These are phyloP conservation scores for Chaetophractus vellerosus DNA, from an alignment of 2,797 vertebrate genomes.

Conservation along the genomic window DNA sequence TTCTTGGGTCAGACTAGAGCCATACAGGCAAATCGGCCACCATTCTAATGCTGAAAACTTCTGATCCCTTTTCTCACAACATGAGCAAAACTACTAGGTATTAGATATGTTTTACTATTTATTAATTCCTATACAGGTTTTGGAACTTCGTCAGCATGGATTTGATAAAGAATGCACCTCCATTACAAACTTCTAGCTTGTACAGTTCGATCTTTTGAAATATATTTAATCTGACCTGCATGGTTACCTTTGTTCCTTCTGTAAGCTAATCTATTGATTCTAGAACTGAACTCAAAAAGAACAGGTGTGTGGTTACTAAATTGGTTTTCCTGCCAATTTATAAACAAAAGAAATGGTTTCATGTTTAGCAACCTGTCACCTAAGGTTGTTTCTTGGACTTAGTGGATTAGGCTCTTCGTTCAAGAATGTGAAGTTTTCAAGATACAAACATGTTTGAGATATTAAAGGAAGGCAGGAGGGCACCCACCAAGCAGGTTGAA, in stretches of 20 bases:
- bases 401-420: constrained; percentile 10
- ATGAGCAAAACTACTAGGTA: neutral
- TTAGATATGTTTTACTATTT: neutral
- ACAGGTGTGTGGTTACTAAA: constrained; percentile 69
- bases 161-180: neutral
- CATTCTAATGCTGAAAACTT: neutral
- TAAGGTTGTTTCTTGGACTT: constrained; percentile 27
- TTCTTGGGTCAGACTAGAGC: rapidly evolving
- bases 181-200: neutral
- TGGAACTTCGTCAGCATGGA: neutral
- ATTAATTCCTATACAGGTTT: neutral
- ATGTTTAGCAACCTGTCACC: constrained; percentile 42
- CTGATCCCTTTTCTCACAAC: neutral
- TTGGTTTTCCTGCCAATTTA: constrained; percentile 8
- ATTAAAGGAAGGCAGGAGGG: neutral
- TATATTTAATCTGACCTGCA: neutral
- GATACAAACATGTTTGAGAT: neutral
- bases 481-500: neutral
- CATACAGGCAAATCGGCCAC: rapidly evolving
- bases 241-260: constrained; percentile 13
- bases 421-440: constrained; percentile 7
- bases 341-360: constrained; percentile 76
- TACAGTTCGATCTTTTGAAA: neutral
- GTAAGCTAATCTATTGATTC: constrained; percentile 68
- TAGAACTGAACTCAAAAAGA: constrained; percentile 43